These are phyloP conservation scores for Ethmia dodecea DNA, from an alignment of 2,888 invertebrate species.

Conservation along the genomic window DNA sequence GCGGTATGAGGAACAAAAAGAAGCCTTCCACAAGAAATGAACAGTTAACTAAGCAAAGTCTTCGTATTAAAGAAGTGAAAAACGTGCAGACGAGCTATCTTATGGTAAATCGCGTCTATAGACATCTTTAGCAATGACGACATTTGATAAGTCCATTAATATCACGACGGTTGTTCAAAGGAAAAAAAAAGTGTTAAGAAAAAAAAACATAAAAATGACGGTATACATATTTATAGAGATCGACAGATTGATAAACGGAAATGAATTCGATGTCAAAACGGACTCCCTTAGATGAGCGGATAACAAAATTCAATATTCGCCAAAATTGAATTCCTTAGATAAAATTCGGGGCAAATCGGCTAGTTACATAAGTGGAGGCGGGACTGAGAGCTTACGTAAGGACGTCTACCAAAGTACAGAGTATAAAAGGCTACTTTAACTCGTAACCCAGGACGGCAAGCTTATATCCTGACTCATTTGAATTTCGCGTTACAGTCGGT, in stretches of 20 bases:
- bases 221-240: constrained; percentile 1
- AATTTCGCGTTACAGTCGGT: constrained; percentile 5
- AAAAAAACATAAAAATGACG: too few species aligned
- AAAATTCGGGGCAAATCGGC: constrained; percentile 44
- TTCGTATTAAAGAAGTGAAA: too few species aligned
- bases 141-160: too few species aligned
- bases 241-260: constrained; percentile 4
- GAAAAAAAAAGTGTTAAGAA: too few species aligned
- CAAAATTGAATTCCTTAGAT: constrained; percentile 41
- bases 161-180: too few species aligned
- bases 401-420: constrained; percentile 38
- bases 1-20: too few species aligned
- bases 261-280: not conserved
- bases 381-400: constrained; percentile 64
- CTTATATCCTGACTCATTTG: constrained; percentile 1
- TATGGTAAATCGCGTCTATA: too few species aligned
- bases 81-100: too few species aligned
- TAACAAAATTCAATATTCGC: constrained; percentile 36
- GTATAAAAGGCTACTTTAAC: constrained; percentile 28
- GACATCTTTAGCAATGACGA: too few species aligned
- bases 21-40: too few species aligned
- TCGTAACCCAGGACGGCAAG: constrained; percentile 19
- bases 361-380: constrained; percentile 65
- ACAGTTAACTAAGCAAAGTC: too few species aligned
- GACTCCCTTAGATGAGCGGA: not conserved